phyloP scores from a whole-genome alignment of 2,888 invertebrate species.

The Limnephilus auricula region DNA sequence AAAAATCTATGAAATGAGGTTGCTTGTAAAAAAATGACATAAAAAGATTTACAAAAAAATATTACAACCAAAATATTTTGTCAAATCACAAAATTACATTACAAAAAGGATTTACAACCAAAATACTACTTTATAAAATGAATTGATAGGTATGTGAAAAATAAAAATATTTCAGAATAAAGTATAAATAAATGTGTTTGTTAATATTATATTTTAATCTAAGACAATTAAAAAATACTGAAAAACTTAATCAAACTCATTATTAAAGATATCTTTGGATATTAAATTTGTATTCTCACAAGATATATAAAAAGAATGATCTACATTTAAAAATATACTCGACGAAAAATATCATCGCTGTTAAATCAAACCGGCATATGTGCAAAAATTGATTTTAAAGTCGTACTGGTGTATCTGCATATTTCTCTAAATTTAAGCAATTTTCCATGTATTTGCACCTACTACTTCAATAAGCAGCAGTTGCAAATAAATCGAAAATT shows the following conservation, averaged over 20 bases:
- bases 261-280: slow-evolving; percentile 46
- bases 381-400: too few species aligned
- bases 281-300: slow-evolving; percentile 40
- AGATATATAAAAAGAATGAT: neutral
- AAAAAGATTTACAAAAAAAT: neutral
- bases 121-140: neutral
- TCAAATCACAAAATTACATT: neutral
- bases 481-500: too few species aligned
- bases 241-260: slow-evolving; percentile 13
- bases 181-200: neutral
- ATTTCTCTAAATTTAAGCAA: too few species aligned
- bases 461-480: too few species aligned
- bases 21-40: neutral
- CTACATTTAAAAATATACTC: slow-evolving; percentile 7
- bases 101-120: neutral
- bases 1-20: neutral
- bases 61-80: neutral
- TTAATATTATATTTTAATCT: neutral
- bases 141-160: neutral
- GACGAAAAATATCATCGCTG: neutral
- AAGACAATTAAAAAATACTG: slow-evolving; percentile 42
- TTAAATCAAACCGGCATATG: too few species aligned
- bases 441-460: too few species aligned
- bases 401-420: too few species aligned
- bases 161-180: neutral